A percentile compares a stretch with the other conserved stretches of the same genome.
These are phyloP conservation scores for Serinus canaria DNA, from an alignment of 2,113 vertebrate species.

Conservation along the genomic window DNA sequence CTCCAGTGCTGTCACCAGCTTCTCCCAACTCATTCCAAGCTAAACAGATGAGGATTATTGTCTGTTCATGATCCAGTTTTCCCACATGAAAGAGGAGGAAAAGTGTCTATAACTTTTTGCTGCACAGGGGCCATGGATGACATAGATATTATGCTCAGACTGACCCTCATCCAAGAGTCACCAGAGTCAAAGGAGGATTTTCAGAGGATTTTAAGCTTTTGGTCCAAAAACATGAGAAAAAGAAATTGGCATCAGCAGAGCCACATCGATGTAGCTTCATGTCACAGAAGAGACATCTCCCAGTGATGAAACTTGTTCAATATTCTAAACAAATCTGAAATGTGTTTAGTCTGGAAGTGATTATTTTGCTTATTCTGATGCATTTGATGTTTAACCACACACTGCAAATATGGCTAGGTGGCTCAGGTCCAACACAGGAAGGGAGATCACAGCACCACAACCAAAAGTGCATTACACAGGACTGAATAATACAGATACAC, in stretches of 20 bases:
- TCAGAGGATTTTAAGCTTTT: neutral
- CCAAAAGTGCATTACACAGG: neutral
- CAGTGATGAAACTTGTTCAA: neutral
- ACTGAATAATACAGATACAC: slow-evolving; percentile 17
- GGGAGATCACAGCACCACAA: neutral
- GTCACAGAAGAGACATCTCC: neutral
- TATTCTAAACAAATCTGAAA: neutral
- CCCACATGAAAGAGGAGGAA: neutral
- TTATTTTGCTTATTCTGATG: slow-evolving; percentile 17
- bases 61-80: neutral
- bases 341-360: slow-evolving; percentile 51
- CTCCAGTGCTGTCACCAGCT: neutral
- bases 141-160: neutral
- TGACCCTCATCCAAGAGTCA: neutral
- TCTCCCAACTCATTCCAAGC: neutral
- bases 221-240: neutral
- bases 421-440: neutral
- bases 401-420: neutral
- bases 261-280: neutral
- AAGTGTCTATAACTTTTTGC: neutral
- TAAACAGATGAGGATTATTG: neutral
- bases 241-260: neutral
- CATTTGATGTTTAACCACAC: slow-evolving; percentile 27
- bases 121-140: neutral
- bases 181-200: neutral